These are phyloP conservation scores for Leptopilina drosophilae DNA, from an alignment of 2,888 invertebrate genomes.

Conservation along the genomic window DNA sequence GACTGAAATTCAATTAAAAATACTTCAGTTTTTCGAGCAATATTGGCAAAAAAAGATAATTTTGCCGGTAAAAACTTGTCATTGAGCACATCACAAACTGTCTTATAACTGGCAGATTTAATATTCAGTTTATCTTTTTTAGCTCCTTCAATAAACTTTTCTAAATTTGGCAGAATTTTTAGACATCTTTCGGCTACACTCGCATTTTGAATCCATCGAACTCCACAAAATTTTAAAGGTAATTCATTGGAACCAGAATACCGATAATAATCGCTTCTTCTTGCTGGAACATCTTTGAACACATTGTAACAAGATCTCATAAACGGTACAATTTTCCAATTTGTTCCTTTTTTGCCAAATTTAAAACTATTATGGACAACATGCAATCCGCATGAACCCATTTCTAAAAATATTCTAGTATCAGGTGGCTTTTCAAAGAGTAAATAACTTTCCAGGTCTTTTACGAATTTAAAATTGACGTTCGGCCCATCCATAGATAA, in stretches of 20 bases:
- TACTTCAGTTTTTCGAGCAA: conserved; percentile 50
- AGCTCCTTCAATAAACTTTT: conserved; percentile 51
- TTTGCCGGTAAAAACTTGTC: conserved; percentile 50
- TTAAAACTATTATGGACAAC: conserved; percentile 64
- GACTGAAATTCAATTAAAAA: conserved; percentile 55
- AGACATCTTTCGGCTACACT: conserved; percentile 53
- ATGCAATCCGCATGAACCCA: conserved; percentile 66
- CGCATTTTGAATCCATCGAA: conserved; percentile 62
- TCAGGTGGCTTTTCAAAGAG: conserved; percentile 44
- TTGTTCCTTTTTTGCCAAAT: conserved; percentile 57
- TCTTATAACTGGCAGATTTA: conserved; percentile 48
- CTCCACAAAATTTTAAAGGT: conserved; percentile 61
- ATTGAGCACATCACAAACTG: conserved; percentile 34
- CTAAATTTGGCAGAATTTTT: conserved; percentile 50
- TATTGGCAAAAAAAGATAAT: conserved; percentile 51
- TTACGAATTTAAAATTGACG: conserved; percentile 46
- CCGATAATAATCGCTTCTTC: conserved; percentile 59
- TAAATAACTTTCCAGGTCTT: conserved; percentile 41
- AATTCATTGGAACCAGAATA: conserved; percentile 53
- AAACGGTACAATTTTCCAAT: conserved; percentile 58
- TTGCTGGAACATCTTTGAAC: conserved; percentile 64
- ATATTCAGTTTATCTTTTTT: conserved; percentile 46
- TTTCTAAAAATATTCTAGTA: conserved; percentile 54
- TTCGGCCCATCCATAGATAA: too few relatives aligned
- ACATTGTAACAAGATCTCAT: conserved; percentile 60